A percentile compares a stretch with the other conserved stretches of the same genome.
These are phyloP conservation scores for Coilia nasus DNA, from an alignment of 2,797 vertebrate species.

Conservation along the genomic window DNA sequence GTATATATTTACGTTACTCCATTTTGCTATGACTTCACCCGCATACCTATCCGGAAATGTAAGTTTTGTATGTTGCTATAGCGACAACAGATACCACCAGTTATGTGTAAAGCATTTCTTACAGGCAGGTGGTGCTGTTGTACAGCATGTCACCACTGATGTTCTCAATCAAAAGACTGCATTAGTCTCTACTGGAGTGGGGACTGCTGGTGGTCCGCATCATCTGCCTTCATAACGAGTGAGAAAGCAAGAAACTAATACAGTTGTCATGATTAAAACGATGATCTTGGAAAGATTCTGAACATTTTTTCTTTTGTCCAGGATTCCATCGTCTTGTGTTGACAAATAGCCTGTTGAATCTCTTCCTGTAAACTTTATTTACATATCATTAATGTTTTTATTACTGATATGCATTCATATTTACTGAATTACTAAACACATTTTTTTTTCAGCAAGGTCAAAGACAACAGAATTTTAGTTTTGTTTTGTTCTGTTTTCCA, in stretches of 20 bases:
- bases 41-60: not conserved
- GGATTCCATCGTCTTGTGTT: not conserved
- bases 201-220: not conserved
- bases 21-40: not conserved
- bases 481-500: too few species aligned
- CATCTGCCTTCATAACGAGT: not conserved
- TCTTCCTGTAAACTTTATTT: not conserved
- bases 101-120: not conserved
- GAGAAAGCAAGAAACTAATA: not conserved
- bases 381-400: not conserved
- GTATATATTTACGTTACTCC: not conserved
- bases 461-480: too few species aligned
- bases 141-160: not conserved
- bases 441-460: not conserved
- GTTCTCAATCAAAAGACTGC: not conserved
- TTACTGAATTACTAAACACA: not conserved
- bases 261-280: not conserved
- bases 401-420: not conserved
- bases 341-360: not conserved
- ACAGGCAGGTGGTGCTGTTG: not conserved
- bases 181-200: not conserved
- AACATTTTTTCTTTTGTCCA: not conserved
- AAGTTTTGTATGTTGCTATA: conserved; percentile 10
- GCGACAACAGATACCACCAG: not conserved
- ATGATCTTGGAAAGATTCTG: not conserved